Evolutionary conservation across 2,797 vertebrate species (phyloP).

Genomic region (Lagocephalus sceleratus): DNA sequence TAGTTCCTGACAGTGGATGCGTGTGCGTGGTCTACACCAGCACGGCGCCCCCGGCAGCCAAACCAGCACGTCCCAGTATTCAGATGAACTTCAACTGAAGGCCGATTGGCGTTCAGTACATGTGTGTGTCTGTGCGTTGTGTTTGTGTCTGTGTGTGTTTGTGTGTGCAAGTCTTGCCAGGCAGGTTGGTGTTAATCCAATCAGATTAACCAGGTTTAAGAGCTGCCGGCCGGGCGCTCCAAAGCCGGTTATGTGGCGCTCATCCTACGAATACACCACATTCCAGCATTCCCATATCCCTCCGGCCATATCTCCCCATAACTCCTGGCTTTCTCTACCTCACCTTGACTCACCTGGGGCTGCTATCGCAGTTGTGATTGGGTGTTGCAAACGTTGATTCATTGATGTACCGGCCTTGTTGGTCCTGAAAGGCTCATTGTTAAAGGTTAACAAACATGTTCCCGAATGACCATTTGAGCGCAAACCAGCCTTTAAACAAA

Average conservation of each 20-base stretch:
- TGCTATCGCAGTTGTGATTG: too few species aligned
- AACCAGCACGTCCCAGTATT: constrained; percentile 46
- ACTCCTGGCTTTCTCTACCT: not conserved
- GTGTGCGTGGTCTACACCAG: constrained; percentile 44
- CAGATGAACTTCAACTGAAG: constrained; percentile 50
- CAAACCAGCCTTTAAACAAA: too few species aligned
- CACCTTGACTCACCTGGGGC: too few species aligned
- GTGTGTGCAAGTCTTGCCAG: constrained; percentile 43
- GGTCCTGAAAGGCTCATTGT: too few species aligned
- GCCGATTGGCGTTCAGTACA: constrained; percentile 42
- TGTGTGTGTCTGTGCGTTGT: constrained; percentile 14
- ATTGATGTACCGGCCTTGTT: too few species aligned
- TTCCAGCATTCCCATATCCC: constrained; percentile 44
- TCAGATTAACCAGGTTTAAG: constrained; percentile 80
- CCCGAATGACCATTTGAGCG: too few species aligned
- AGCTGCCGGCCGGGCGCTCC: constrained; percentile 56
- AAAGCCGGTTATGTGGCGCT: constrained; percentile 71
- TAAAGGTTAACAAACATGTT: too few species aligned
- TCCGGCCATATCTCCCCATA: constrained; percentile 10
- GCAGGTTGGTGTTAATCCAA: constrained; percentile 79
- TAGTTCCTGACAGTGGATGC: constrained; percentile 31
- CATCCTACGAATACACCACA: constrained; percentile 44
- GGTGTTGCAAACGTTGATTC: too few species aligned
- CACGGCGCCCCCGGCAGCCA: constrained; percentile 44
- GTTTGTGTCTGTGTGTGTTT: constrained; percentile 6